Base-by-base conservation (phyloP, 2,888 invertebrate species). In the Caenorhabditis sp. region DNA sequence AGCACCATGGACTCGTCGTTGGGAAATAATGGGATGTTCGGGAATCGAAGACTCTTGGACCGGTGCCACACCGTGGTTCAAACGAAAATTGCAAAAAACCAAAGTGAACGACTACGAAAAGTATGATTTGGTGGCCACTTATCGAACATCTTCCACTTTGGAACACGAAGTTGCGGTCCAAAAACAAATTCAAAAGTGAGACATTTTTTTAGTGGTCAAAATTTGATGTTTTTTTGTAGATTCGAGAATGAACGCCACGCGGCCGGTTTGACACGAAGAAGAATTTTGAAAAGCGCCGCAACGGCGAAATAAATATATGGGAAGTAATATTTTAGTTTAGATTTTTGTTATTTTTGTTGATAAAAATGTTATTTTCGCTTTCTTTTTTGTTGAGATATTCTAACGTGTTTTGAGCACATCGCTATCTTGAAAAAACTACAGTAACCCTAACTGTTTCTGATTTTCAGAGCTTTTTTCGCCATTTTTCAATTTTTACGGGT, bases 1-100 rank as follows among this genome's bases (percentile, higher is more conserved):
- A 5, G 92, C 91, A 60, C 97, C 97, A 0, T 99, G 97, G 97
- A 88, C 92, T n/a, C 92, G 92, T 83, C 91, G 93, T 76, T 99
- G 95, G 94, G 84, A 83, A 53, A 58, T 86, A 5, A 66, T 72
- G 53, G 82, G 79, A 24, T 79, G 76, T 60, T 76, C 79, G 31
- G 86, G 86, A 53, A 84, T 86, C 51, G 84, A 84, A 27, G 83
- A 86, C 62, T 67, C 82, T 1, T 86, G 86, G 86, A 78, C 79
- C 8, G 63, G 72, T 14, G 77, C 77, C 10, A 85, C 86, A 0
- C 84, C 86, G 1, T 87, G 79, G 78, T 85, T 67, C 69, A 86
- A 87, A 69, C 68, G 85, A 49, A 87, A 87, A 64, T 73, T 86
- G 54, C 78, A 79, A 31, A 78, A 72, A 58, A 84, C 84, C 21